phyloP scores from a whole-genome alignment of 2,888 invertebrate genomes.

The Itoplectis maculator region DNA sequence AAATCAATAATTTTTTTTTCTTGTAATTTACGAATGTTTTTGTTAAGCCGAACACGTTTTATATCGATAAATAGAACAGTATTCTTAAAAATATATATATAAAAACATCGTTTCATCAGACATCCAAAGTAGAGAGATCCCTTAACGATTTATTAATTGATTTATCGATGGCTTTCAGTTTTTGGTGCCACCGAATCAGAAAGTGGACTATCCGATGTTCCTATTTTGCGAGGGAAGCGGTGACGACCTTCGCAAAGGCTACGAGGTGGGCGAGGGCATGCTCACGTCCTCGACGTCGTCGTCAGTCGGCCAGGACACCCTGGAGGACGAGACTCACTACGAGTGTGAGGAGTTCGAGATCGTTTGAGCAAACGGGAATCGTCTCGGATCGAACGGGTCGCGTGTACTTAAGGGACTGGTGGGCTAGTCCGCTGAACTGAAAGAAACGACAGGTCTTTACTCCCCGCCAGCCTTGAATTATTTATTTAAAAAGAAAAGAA shows the following conservation, averaged over 20 bases:
- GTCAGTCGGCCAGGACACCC: conserved; percentile 70
- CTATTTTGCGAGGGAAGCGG: conserved; percentile 91
- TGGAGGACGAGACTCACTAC: conserved; percentile 78
- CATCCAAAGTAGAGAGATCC: too few relatives aligned
- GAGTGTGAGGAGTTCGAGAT: conserved; percentile 82
- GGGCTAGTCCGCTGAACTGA: conserved; percentile 64
- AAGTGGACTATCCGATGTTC: conserved; percentile 93
- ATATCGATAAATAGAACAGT: too few relatives aligned
- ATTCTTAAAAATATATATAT: too few relatives aligned
- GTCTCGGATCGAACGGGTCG: conserved; percentile 41
- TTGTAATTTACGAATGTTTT: too few relatives aligned
- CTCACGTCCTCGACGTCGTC: conserved; percentile 73
- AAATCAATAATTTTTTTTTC: too few relatives aligned
- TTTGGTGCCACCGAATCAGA: conserved; percentile 85
- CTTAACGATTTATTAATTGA: too few relatives aligned
- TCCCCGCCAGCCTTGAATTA: conserved; percentile 56
- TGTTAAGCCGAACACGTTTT: too few relatives aligned
- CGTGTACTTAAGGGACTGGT: conserved; percentile 74
- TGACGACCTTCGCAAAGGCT: conserved; percentile 84
- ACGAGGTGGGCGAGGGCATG: conserved; percentile 75
- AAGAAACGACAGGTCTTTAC: conserved; percentile 52
- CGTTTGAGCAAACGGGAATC: conserved; percentile 68
- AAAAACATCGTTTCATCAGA: too few relatives aligned
- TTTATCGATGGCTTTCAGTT: conserved; percentile 82
- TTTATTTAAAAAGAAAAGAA: conserved; percentile 50